Conservation (phyloP, 2,113 vertebrate species). For the Scomber colias region DNA sequence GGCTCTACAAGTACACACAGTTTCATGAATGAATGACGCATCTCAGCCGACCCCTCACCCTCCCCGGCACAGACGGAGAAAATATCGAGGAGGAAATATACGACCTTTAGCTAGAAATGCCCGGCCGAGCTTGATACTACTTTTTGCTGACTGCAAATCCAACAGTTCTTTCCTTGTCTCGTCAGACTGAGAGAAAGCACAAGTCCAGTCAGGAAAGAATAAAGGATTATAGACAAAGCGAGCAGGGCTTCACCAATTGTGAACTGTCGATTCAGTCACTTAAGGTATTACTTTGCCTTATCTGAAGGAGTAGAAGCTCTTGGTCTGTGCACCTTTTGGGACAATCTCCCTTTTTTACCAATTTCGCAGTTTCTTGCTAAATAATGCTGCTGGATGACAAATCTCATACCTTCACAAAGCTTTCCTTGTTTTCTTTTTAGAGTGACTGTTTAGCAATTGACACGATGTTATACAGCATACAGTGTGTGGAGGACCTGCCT, state of each 20-base stretch:
- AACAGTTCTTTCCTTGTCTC: conserved; percentile 16
- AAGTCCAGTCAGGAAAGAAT: conserved; percentile 10
- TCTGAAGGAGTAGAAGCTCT: conserved; percentile 22
- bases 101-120: conserved; percentile 34
- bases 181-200: conserved; percentile 24
- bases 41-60: conserved; percentile 28
- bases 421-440: background rate
- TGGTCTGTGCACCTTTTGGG: conserved; percentile 3
- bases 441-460: background rate
- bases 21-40: conserved; percentile 1
- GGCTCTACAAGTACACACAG: background rate
- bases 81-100: conserved; percentile 19
- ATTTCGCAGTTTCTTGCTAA: background rate
- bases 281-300: conserved; percentile 49
- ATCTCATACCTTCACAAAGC: background rate
- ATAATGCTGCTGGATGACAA: background rate
- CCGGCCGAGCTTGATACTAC: background rate
- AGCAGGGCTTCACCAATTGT: conserved; percentile 23
- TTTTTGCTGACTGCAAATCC: conserved; percentile 56
- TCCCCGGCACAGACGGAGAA: conserved; percentile 13
- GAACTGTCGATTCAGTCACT: conserved; percentile 54
- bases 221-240: conserved; percentile 53
- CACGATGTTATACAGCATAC: background rate
- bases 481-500: background rate
- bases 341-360: conserved; percentile 3